phyloP scores from a whole-genome alignment of 2,797 vertebrate genomes.

The Thaleichthys pacificus region DNA sequence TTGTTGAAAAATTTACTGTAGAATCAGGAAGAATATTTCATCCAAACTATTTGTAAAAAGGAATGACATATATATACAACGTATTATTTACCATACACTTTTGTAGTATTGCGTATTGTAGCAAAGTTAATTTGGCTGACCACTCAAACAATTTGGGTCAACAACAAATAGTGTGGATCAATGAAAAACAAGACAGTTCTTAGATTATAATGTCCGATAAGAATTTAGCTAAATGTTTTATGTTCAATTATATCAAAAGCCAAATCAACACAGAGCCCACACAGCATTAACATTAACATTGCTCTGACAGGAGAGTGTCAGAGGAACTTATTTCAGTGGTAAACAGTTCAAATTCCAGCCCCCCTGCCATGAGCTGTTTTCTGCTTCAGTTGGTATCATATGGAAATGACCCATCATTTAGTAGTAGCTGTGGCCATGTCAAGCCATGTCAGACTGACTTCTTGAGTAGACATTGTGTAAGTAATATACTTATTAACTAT shows the following conservation, averaged over 20 bases:
- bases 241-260: constrained; percentile 41
- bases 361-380: constrained; percentile 66
- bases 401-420: constrained; percentile 51
- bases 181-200: neutral
- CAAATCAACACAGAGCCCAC: constrained; percentile 66
- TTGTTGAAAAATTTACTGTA: neutral
- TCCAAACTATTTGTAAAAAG: no score
- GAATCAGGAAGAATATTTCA: no score
- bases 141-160: neutral
- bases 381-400: constrained; percentile 52
- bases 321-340: constrained; percentile 68
- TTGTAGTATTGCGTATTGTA: no score
- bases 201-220: constrained; percentile 29
- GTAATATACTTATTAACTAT: constrained; percentile 50
- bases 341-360: constrained; percentile 62
- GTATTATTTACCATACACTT: no score
- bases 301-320: constrained; percentile 60
- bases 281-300: constrained; percentile 50
- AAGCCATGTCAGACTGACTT: constrained; percentile 35
- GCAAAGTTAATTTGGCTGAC: neutral
- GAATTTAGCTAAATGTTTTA: constrained; percentile 56
- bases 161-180: no score
- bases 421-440: constrained; percentile 58
- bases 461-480: constrained; percentile 64
- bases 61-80: no score